These are phyloP conservation scores for Okamejei kenojei DNA, from an alignment of 2,797 vertebrate species.

Conservation along the genomic window DNA sequence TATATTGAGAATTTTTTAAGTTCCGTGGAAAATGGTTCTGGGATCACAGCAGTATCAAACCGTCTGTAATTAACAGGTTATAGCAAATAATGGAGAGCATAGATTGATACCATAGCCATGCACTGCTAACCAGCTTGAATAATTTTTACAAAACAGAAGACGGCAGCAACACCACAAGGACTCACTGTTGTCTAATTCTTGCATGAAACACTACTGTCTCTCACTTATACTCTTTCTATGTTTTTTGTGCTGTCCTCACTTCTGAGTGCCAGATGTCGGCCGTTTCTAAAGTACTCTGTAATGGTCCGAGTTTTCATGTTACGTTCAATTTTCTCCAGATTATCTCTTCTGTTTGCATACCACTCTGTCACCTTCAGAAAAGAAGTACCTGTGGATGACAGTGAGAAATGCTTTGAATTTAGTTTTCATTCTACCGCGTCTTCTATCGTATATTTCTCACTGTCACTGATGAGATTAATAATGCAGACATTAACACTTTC, in stretches of 20 bases:
- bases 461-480: neutral
- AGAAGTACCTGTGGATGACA: constrained; percentile 56
- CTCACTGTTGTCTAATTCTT: neutral
- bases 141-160: neutral
- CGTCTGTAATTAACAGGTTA: neutral
- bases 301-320: constrained; percentile 53
- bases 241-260: constrained; percentile 52
- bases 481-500: too few species aligned
- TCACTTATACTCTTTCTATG: too few species aligned
- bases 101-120: neutral
- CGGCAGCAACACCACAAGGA: neutral
- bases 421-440: neutral
- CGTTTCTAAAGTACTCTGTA: constrained; percentile 62
- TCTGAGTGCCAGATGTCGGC: constrained; percentile 57
- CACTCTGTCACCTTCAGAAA: constrained; percentile 62
- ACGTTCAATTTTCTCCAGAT: constrained; percentile 62
- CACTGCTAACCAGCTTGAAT: neutral
- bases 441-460: neutral
- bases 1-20: neutral
- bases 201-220: neutral
- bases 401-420: constrained; percentile 19
- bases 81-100: neutral
- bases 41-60: neutral
- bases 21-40: neutral
- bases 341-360: constrained; percentile 69